Evolutionary conservation across 2,888 invertebrate species (phyloP).

Genomic region (Dione juno): DNA sequence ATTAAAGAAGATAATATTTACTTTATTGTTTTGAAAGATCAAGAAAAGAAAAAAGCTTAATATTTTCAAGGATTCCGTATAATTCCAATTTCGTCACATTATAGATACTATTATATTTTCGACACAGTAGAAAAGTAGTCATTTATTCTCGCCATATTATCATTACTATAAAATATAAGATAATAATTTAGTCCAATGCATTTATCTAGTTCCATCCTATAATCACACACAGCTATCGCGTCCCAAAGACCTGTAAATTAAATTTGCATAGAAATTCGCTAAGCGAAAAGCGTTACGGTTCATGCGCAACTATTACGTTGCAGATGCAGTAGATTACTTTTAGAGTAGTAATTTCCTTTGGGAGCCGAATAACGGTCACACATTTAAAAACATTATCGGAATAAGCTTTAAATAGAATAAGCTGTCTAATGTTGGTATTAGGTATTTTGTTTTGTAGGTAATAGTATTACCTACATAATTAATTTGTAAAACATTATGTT

Average conservation of each 20-base stretch:
- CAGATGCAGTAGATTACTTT: constrained; percentile 39
- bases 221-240: constrained; percentile 5
- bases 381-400: constrained; percentile 36
- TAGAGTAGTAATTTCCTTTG: constrained; percentile 38
- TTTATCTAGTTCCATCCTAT: constrained; percentile 12
- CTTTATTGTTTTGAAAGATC: not conserved
- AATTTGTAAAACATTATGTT: no score
- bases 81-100: no score
- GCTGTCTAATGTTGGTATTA: constrained; percentile 3
- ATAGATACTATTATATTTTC: no score
- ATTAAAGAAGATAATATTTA: no score
- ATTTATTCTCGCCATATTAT: no score
- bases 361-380: constrained; percentile 31
- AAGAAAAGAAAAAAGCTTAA: no score
- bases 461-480: no score
- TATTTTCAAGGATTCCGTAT: no score
- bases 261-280: constrained; percentile 37
- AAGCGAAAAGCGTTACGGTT: constrained; percentile 34
- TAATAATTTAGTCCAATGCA: no score
- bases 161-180: no score
- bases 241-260: constrained; percentile 30
- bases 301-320: constrained; percentile 33
- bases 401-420: constrained; percentile 26
- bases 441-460: no score
- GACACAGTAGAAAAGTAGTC: no score